Evolutionary conservation across 2,113 vertebrate genomes (phyloP).

Genomic region (Scalopus aquaticus): DNA sequence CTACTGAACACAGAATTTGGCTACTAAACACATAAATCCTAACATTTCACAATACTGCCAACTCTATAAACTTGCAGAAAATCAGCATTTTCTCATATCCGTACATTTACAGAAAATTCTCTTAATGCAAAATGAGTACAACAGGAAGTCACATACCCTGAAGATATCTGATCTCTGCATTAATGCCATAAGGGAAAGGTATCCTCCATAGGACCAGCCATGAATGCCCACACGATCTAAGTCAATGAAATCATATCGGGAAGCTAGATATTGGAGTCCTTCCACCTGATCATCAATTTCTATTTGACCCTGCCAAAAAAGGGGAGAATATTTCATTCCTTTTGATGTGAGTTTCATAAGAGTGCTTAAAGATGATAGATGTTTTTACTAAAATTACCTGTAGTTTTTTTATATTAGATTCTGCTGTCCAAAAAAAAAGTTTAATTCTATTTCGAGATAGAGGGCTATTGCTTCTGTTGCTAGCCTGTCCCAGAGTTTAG

Average conservation of each 20-base stretch:
- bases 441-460: neutral
- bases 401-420: slow-evolving; percentile 27
- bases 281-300: slow-evolving; percentile 91
- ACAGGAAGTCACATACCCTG: slow-evolving; percentile 84
- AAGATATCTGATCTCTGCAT: slow-evolving; percentile 90
- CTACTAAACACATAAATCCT: slow-evolving; percentile 7
- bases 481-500: neutral
- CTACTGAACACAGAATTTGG: too few relatives aligned
- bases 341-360: slow-evolving; percentile 10
- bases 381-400: slow-evolving; percentile 51
- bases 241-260: slow-evolving; percentile 88
- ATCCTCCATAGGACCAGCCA: slow-evolving; percentile 91
- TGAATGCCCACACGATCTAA: slow-evolving; percentile 89
- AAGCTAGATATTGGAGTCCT: slow-evolving; percentile 89
- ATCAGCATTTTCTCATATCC: neutral
- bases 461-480: neutral
- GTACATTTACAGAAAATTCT: slow-evolving; percentile 42
- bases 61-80: slow-evolving; percentile 30
- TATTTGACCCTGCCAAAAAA: slow-evolving; percentile 87
- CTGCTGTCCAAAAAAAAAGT: neutral
- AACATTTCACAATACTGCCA: neutral
- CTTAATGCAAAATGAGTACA: slow-evolving; percentile 50
- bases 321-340: slow-evolving; percentile 44
- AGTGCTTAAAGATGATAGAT: slow-evolving; percentile 13
- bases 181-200: slow-evolving; percentile 90